phyloP scores from a whole-genome alignment of 2,888 invertebrate species.

The Cephus spinipes region DNA sequence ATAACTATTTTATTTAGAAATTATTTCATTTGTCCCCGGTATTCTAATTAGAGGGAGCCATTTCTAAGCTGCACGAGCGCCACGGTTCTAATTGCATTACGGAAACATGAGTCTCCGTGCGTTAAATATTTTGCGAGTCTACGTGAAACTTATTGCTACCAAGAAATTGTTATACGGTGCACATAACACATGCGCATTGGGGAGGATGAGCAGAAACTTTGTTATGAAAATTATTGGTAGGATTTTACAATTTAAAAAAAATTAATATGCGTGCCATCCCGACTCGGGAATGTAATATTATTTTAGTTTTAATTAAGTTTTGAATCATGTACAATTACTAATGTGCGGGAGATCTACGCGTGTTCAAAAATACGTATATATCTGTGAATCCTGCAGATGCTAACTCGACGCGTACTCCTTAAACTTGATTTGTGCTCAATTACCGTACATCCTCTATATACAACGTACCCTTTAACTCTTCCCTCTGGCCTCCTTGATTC shows the following conservation, averaged over 20 bases:
- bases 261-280: not conserved
- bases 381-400: constrained; percentile 37
- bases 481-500: constrained; percentile 28
- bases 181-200: not conserved
- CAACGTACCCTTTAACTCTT: constrained; percentile 18
- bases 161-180: constrained; percentile 41
- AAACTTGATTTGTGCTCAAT: constrained; percentile 67
- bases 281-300: not conserved
- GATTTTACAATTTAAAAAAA: not conserved
- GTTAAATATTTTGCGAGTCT: constrained; percentile 36
- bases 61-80: constrained; percentile 50
- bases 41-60: constrained; percentile 58
- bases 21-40: constrained; percentile 52
- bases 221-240: not conserved
- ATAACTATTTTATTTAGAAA: constrained; percentile 49
- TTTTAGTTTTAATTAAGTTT: not conserved
- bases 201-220: not conserved
- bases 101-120: constrained; percentile 60
- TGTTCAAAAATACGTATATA: not conserved
- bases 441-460: constrained; percentile 53
- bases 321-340: not conserved
- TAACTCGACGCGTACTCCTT: constrained; percentile 53
- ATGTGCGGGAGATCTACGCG: not conserved
- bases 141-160: constrained; percentile 50
- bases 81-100: constrained; percentile 62